Evolutionary conservation across 2,888 invertebrate genomes (phyloP).

Genomic region (Orgyia antiqua): DNA sequence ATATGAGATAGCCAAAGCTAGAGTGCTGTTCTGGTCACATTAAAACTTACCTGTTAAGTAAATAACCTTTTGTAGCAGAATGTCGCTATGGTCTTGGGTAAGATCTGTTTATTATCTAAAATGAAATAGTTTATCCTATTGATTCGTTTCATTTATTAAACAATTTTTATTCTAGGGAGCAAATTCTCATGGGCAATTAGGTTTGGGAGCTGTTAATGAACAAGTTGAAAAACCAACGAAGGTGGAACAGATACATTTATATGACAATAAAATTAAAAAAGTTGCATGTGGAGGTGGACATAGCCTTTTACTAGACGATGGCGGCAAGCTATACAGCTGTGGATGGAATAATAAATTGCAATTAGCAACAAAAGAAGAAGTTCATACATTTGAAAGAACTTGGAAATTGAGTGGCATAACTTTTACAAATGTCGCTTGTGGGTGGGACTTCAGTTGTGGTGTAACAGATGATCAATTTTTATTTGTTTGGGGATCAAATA

Average conservation of each 20-base stretch:
- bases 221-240: slow-evolving; percentile 79
- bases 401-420: slow-evolving; percentile 75
- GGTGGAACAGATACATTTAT: slow-evolving; percentile 46
- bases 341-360: slow-evolving; percentile 89
- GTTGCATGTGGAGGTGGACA: slow-evolving; percentile 89
- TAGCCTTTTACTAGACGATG: slow-evolving; percentile 81
- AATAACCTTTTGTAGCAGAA: too few species aligned
- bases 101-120: slow-evolving; percentile 2
- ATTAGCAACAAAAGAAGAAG: slow-evolving; percentile 74
- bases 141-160: background rate
- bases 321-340: slow-evolving; percentile 85
- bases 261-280: slow-evolving; percentile 74
- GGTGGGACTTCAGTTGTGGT: slow-evolving; percentile 91
- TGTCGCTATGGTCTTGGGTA: slow-evolving; percentile 62
- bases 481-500: slow-evolving; percentile 91
- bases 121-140: too few species aligned
- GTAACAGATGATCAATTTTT: slow-evolving; percentile 82
- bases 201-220: slow-evolving; percentile 82
- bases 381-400: slow-evolving; percentile 78
- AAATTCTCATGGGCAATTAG: slow-evolving; percentile 90
- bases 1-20: too few species aligned
- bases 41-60: too few species aligned
- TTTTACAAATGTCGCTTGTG: slow-evolving; percentile 82
- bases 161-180: slow-evolving; percentile 81
- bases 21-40: too few species aligned